Evolutionary conservation across 2,888 invertebrate species (phyloP).

Genomic region (Erynnis tages): DNA sequence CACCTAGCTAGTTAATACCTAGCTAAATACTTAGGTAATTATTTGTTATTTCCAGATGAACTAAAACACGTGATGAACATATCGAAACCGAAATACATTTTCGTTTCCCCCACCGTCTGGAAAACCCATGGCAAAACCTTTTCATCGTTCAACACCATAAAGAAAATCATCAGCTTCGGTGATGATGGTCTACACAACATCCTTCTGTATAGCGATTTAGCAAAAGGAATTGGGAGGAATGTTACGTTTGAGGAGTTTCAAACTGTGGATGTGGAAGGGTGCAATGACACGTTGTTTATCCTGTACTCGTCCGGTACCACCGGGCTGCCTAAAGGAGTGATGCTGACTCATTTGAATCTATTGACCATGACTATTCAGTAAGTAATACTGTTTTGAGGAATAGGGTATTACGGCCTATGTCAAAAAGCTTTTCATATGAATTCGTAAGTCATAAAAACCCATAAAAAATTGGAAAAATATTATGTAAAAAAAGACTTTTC

Average conservation of each 20-base stretch:
- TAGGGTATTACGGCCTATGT: no score
- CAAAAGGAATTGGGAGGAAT: slow-evolving; percentile 35
- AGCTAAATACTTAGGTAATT: no score
- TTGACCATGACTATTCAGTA: slow-evolving; percentile 32
- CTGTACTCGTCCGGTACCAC: slow-evolving; percentile 70
- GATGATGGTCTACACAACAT: slow-evolving; percentile 39
- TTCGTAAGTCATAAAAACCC: no score
- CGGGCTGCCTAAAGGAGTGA: slow-evolving; percentile 65
- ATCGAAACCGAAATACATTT: slow-evolving; percentile 54
- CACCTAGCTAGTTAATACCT: no score
- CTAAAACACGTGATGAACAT: slow-evolving; percentile 53
- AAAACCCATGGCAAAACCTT: slow-evolving; percentile 45
- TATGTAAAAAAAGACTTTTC: no score
- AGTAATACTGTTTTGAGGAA: no score
- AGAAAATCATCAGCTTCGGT: slow-evolving; percentile 54
- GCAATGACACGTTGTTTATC: slow-evolving; percentile 50
- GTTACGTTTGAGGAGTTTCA: slow-evolving; percentile 50
- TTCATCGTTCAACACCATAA: slow-evolving; percentile 38
- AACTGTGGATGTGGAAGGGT: slow-evolving; percentile 48
- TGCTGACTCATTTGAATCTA: slow-evolving; percentile 57
- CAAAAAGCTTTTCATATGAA: no score
- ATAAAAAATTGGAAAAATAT: no score
- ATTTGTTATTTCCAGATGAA: slow-evolving; percentile 62
- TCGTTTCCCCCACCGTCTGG: slow-evolving; percentile 53
- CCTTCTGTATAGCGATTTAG: slow-evolving; percentile 48